A percentile compares a stretch with the other conserved stretches of the same genome.
phyloP scores from a whole-genome alignment of 1,140 invertebrate species.

The Hyphantria cunea region DNA sequence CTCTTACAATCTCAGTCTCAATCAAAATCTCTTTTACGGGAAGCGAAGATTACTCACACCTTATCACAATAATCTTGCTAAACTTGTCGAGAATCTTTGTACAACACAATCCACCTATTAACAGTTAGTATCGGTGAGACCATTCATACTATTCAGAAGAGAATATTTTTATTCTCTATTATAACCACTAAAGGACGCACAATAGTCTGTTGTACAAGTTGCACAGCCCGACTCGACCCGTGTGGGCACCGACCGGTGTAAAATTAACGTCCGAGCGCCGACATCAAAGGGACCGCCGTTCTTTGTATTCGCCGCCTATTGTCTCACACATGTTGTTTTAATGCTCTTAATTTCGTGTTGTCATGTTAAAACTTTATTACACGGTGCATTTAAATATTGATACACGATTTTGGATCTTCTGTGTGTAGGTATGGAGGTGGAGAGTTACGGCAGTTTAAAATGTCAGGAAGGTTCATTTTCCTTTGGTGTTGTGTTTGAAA shows the following conservation, averaged over 20 bases:
- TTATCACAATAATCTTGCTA: not conserved
- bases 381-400: not conserved
- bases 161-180: too few relatives aligned
- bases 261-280: conserved; percentile 52
- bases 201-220: conserved; percentile 15
- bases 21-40: too few relatives aligned
- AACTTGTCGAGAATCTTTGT: not conserved
- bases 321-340: conserved; percentile 71
- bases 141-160: too few relatives aligned
- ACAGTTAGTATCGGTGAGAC: too few relatives aligned
- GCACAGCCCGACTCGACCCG: conserved; percentile 7
- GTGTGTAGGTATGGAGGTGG: too few relatives aligned
- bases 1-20: too few relatives aligned
- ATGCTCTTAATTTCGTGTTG: conserved; percentile 73
- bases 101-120: too few relatives aligned
- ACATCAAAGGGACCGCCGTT: conserved; percentile 59
- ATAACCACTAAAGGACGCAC: conserved; percentile 17
- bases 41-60: too few relatives aligned
- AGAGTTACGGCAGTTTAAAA: too few relatives aligned
- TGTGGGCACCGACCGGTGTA: conserved; percentile 56
- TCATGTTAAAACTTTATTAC: conserved; percentile 73
- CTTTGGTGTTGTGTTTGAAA: too few relatives aligned
- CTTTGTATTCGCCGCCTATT: conserved; percentile 67
- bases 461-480: too few relatives aligned
- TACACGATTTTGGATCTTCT: conserved; percentile 21